Evolutionary conservation across 2,797 vertebrate genomes (phyloP), one percentile per base, ranked within the genome.

Genomic region (Lithobates pipiens): DNA sequence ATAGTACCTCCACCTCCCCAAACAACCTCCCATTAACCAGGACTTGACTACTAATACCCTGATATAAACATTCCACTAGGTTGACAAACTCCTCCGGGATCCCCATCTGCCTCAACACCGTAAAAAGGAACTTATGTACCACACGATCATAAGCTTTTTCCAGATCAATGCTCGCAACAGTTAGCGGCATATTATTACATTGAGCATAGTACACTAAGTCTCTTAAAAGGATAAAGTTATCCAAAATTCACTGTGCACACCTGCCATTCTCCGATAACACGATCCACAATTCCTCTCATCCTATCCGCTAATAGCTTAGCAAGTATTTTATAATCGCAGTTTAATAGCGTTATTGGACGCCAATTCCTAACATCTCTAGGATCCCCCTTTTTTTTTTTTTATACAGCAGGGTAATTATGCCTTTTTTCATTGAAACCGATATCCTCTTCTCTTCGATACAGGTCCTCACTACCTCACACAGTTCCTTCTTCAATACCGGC

Each of bases 181-280:
- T 21, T 1, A 61, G 1, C 1, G 11, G 11, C 5, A 13, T 1
- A 2, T 61, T 23, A 0, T 13, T 61, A 3, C 23, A 9, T 5
- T 21, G 5, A 2, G 1, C 7, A 0, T 23, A 18, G 0, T 6
- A 18, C 0, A 61, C 1, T 0, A 61, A 0, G 7, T 61, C 57
- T 61, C 18, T 2, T 6, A n/a, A 23, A n/a, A 23, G 1, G 4
- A 23, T 5, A 6, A n/a, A 1, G 5, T 18, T 6, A 18, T 61
- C 57, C 0, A 2, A 0, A 1, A 61, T 61, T 0, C 23, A 61
- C 57, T 21, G 16, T 18, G n/a, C 57, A 61, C 0, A 9, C 16
- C 18, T 61, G 57, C 3, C 13, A 2, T 23, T 21, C 4, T 0
- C 7, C 7, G 0, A 61, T 9, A 0, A 61, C 21, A 0, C n/a